Conservation (phyloP, 92 coral and sea anemone genomes). For the Porites cylindrica region DNA sequence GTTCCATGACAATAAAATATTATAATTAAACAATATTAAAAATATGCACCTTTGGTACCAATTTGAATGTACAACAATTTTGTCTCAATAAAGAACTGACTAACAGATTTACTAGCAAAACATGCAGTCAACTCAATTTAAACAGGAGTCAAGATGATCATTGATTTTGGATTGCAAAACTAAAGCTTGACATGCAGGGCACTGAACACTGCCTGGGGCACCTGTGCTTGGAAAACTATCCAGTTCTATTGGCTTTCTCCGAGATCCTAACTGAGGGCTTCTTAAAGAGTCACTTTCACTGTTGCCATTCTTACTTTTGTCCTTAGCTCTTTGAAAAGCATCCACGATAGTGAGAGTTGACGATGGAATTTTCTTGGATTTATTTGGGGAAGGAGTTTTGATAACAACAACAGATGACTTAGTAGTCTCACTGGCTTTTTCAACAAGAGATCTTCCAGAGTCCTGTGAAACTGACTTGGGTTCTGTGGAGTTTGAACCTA, state of each 20-base stretch:
- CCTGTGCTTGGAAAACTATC: slow-evolving; percentile 35
- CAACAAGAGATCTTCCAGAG: neutral
- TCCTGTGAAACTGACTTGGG: neutral
- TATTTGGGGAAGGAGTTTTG: slow-evolving; percentile 39
- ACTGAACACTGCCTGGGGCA: slow-evolving; percentile 39
- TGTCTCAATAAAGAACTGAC: no score
- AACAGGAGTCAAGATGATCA: slow-evolving; percentile 79
- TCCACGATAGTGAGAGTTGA: slow-evolving; percentile 76
- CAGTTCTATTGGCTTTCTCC: slow-evolving; percentile 50
- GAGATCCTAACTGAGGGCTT: slow-evolving; percentile 50
- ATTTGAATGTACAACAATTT: no score
- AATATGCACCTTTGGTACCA: no score
- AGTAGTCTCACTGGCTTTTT: neutral
- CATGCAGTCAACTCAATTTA: neutral
- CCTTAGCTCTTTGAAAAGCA: slow-evolving; percentile 80
- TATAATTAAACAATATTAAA: no score
- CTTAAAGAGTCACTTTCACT: neutral
- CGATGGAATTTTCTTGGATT: slow-evolving; percentile 18
- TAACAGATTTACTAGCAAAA: no score
- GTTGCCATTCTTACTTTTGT: slow-evolving; percentile 8
- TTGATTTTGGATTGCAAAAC: slow-evolving; percentile 66
- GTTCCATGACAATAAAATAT: no score
- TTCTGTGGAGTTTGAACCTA: slow-evolving; percentile 57
- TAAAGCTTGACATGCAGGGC: slow-evolving; percentile 83
- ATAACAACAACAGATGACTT: slow-evolving; percentile 6